Evolutionary conservation across 2,113 vertebrate genomes (phyloP).

Genomic region (Toxotes jaculatrix): DNA sequence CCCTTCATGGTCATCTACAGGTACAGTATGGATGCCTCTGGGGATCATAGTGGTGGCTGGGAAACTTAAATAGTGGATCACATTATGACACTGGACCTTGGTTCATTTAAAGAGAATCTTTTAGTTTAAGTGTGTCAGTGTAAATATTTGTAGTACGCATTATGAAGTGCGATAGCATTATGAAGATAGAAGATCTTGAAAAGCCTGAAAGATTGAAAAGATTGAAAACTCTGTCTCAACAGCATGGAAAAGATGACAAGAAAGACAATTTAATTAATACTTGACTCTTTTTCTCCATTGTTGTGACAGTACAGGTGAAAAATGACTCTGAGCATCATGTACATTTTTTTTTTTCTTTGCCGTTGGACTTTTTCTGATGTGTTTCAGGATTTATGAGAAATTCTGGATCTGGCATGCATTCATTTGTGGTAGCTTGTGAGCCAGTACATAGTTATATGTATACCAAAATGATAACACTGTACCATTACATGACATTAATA

Average conservation of each 20-base stretch:
- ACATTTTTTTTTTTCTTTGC: neutral
- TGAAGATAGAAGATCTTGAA: too few species aligned
- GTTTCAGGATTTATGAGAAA: neutral
- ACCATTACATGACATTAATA: neutral
- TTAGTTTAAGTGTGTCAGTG: neutral
- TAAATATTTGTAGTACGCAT: neutral
- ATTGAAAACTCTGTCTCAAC: too few species aligned
- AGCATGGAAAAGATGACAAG: too few species aligned
- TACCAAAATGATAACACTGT: neutral
- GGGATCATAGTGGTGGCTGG: neutral
- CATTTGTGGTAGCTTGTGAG: too few species aligned
- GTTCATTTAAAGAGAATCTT: neutral
- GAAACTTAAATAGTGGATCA: neutral
- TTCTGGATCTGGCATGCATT: neutral
- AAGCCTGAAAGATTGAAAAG: too few species aligned
- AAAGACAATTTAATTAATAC: too few species aligned
- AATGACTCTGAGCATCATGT: neutral
- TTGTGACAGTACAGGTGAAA: neutral
- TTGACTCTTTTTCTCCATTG: too few species aligned
- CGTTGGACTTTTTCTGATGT: neutral
- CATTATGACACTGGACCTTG: neutral
- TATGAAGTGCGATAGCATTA: too few species aligned
- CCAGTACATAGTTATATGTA: too few species aligned
- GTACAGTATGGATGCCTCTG: slow-evolving; percentile 9
- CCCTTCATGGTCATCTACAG: neutral